Conservation (phyloP, 2,888 invertebrate species). For the Leptinotarsa tumamoca region DNA sequence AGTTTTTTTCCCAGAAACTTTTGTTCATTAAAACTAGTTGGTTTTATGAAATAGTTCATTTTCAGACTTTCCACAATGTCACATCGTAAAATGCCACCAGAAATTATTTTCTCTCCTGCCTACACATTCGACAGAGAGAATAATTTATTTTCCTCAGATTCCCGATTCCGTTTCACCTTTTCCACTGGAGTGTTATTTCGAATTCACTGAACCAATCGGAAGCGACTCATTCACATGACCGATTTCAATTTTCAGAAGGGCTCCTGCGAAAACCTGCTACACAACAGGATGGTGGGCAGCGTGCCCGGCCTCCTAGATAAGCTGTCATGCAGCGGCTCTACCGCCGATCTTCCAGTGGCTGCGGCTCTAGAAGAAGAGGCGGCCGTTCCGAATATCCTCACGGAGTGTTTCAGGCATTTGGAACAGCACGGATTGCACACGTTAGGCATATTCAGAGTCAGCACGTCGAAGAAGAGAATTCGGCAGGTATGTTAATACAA, state of each 20-base stretch:
- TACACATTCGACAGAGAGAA: background rate
- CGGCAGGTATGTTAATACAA: constrained; percentile 75
- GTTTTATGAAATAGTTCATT: no score
- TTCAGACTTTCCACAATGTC: no score
- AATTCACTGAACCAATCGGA: background rate
- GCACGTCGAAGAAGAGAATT: constrained; percentile 91
- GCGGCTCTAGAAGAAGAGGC: constrained; percentile 64
- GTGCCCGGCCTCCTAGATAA: constrained; percentile 66
- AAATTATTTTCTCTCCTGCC: background rate
- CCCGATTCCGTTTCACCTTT: background rate
- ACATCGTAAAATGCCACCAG: no score
- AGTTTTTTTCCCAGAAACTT: no score
- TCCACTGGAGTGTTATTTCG: background rate
- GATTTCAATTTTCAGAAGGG: constrained; percentile 73
- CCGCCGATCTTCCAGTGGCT: constrained; percentile 66
- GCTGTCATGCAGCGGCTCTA: constrained; percentile 65
- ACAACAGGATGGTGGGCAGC: constrained; percentile 68
- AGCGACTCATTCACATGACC: constrained; percentile 19
- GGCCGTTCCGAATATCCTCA: constrained; percentile 82
- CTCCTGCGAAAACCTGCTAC: constrained; percentile 79
- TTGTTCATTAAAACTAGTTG: no score
- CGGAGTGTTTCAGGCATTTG: constrained; percentile 84
- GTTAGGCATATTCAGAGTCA: constrained; percentile 91
- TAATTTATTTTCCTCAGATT: background rate
- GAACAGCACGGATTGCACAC: constrained; percentile 85